Evolutionary conservation across 2,888 invertebrate genomes (phyloP).

Genomic region (Microplitis deprimator): DNA sequence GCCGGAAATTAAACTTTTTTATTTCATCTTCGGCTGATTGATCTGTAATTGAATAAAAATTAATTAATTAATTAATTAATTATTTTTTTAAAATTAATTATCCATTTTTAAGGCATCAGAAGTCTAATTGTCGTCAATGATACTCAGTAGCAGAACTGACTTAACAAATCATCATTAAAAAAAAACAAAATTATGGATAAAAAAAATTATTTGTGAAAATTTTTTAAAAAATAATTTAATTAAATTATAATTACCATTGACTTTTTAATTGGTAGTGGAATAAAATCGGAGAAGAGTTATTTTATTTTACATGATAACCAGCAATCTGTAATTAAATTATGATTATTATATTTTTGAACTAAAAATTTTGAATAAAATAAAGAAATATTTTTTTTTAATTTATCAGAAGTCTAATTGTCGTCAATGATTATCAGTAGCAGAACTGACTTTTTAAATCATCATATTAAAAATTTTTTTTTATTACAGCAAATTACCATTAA

Average conservation of each 20-base stretch:
- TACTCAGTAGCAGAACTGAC: constrained; percentile 71
- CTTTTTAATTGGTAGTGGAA: too few species aligned
- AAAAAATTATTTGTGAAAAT: too few species aligned
- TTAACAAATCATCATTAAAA: constrained; percentile 60
- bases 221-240: too few species aligned
- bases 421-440: constrained; percentile 69
- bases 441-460: constrained; percentile 67
- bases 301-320: too few species aligned
- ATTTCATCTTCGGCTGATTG: too few species aligned
- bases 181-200: neutral
- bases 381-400: neutral
- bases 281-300: too few species aligned
- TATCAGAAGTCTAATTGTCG: constrained; percentile 51
- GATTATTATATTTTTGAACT: too few species aligned
- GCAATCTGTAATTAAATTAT: too few species aligned
- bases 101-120: neutral
- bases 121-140: constrained; percentile 58
- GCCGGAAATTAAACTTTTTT: too few species aligned
- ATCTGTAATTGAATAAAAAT: constrained; percentile 32
- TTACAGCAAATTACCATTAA: too few species aligned
- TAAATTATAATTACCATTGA: too few species aligned
- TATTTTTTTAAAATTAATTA: constrained; percentile 19
- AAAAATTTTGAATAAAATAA: too few species aligned
- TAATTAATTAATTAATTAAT: constrained; percentile 31
- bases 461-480: constrained; percentile 39